These are phyloP conservation scores for Elaphurus davidianus DNA, from an alignment of 2,113 vertebrate species.

Conservation along the genomic window DNA sequence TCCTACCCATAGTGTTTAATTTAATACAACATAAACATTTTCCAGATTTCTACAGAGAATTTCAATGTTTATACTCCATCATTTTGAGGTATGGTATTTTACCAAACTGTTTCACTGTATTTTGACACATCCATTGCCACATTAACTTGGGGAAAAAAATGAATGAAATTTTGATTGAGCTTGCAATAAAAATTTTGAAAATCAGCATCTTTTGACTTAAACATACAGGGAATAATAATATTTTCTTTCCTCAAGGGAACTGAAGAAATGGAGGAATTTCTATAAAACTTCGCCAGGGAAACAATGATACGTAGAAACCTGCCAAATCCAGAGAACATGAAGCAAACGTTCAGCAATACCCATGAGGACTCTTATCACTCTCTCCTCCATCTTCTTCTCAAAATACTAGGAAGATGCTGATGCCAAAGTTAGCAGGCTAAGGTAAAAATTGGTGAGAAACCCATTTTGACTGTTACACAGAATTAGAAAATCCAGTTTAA, in stretches of 20 bases:
- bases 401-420: not conserved
- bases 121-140: not conserved
- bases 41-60: not conserved
- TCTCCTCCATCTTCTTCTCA: not conserved
- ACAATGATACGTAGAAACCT: not conserved
- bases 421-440: not conserved
- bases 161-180: not conserved
- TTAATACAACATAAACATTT: not conserved
- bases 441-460: not conserved
- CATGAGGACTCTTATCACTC: not conserved
- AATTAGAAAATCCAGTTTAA: not conserved
- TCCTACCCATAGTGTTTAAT: not conserved
- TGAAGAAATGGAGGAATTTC: not conserved
- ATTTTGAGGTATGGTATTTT: not conserved
- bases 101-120: not conserved
- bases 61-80: not conserved
- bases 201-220: not conserved
- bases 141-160: not conserved
- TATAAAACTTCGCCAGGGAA: not conserved
- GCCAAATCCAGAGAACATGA: not conserved
- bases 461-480: not conserved
- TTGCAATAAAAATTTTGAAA: not conserved
- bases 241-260: not conserved
- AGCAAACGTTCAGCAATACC: not conserved
- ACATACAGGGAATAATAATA: not conserved